phyloP scores from a whole-genome alignment of 2,888 invertebrate genomes.

The Trachelus tabidus region DNA sequence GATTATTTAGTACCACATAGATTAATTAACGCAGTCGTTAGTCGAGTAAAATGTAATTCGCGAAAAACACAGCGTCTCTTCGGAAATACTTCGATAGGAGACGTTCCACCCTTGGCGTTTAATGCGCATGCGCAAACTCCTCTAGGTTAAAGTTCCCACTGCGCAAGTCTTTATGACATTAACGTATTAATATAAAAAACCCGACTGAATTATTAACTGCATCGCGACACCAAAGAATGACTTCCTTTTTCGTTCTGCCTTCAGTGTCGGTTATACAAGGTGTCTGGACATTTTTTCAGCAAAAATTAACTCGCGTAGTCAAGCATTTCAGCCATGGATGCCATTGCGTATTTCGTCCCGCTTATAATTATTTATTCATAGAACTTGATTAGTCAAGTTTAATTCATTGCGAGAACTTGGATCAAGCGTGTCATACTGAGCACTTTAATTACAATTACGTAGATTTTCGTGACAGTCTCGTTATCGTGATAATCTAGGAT shows the following conservation, averaged over 20 bases:
- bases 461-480: no score
- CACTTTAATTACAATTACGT: no score
- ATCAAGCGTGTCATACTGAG: not conserved
- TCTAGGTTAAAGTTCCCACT: not conserved
- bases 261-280: not conserved
- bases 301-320: not conserved
- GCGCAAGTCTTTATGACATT: not conserved
- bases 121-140: constrained; percentile 1
- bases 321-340: not conserved
- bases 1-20: not conserved
- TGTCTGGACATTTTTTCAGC: not conserved
- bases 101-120: not conserved
- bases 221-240: not conserved
- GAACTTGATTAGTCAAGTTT: not conserved
- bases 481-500: no score
- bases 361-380: not conserved
- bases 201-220: not conserved
- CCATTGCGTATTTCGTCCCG: not conserved
- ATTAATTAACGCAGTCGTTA: not conserved
- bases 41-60: not conserved
- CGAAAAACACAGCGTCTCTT: constrained; percentile 3
- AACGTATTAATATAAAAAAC: not conserved
- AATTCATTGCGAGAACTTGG: not conserved
- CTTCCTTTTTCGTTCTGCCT: not conserved
- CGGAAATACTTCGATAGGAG: not conserved